Percentiles rank a stretch among this genome's conserved stretches.
Evolutionary conservation across 2,797 vertebrate species (phyloP).

Genomic region (Enteromius anoplus): DNA sequence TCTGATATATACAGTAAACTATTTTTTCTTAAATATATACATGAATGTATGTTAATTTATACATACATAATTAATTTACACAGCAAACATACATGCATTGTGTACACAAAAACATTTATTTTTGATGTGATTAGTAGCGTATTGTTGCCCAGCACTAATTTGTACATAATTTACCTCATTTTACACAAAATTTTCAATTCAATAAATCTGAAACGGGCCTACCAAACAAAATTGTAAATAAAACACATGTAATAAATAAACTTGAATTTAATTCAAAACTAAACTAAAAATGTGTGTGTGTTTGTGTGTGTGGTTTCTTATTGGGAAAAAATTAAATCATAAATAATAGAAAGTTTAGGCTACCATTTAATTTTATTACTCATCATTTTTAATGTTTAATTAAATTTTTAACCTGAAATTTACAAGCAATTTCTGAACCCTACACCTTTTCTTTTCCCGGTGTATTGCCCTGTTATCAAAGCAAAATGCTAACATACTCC

Average conservation of each 20-base stretch:
- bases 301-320: no score
- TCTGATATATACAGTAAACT: no score
- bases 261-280: background rate
- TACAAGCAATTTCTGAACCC: background rate
- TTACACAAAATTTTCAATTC: background rate
- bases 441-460: background rate
- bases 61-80: no score
- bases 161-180: background rate
- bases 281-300: background rate
- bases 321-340: no score
- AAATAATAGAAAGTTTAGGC: background rate
- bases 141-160: background rate
- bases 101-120: no score
- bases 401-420: background rate
- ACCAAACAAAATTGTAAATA: background rate
- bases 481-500: background rate
- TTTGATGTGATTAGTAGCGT: no score
- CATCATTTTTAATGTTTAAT: background rate
- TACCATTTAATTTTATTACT: background rate
- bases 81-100: no score
- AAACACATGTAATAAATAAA: background rate
- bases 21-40: no score
- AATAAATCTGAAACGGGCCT: background rate
- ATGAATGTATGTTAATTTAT: no score
- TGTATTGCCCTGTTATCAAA: background rate